These are phyloP conservation scores for Atherinomorus stipes DNA, from an alignment of 2,113 vertebrate genomes.

Conservation along the genomic window DNA sequence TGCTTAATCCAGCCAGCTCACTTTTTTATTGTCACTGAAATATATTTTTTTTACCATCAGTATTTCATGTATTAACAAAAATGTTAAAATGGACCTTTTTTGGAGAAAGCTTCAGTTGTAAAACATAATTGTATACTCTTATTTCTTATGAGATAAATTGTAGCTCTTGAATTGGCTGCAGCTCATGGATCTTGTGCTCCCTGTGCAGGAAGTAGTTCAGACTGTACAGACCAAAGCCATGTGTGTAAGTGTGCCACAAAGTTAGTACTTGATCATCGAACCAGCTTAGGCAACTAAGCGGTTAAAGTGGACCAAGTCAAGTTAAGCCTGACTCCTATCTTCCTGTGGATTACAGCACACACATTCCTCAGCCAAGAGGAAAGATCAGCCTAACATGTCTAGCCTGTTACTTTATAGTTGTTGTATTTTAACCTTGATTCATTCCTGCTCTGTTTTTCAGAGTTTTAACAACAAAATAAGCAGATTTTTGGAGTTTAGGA, in stretches of 20 bases:
- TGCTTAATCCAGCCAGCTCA: too few relatives aligned
- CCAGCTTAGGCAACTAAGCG: constrained; percentile 73
- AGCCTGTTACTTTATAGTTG: not conserved
- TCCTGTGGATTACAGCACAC: constrained; percentile 61
- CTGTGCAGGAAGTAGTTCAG: not conserved
- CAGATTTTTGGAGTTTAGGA: not conserved
- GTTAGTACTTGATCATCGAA: constrained; percentile 14
- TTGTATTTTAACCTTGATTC: not conserved
- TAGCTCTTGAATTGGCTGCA: not conserved
- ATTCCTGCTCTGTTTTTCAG: not conserved
- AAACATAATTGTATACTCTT: not conserved
- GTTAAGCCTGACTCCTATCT: constrained; percentile 58
- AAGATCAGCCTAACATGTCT: constrained; percentile 43
- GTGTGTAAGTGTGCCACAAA: constrained; percentile 50
- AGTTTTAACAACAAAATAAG: not conserved
- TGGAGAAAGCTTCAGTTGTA: not conserved
- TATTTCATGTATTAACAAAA: not conserved
- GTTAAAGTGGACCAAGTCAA: constrained; percentile 74
- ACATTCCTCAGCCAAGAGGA: constrained; percentile 34
- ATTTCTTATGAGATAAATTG: not conserved
- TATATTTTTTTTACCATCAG: not conserved
- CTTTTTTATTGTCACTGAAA: not conserved
- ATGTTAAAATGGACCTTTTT: not conserved
- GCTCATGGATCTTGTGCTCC: not conserved
- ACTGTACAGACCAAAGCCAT: constrained; percentile 6